Conservation (phyloP, 1,140 invertebrate species). For the Temnothorax nylanderi region DNA sequence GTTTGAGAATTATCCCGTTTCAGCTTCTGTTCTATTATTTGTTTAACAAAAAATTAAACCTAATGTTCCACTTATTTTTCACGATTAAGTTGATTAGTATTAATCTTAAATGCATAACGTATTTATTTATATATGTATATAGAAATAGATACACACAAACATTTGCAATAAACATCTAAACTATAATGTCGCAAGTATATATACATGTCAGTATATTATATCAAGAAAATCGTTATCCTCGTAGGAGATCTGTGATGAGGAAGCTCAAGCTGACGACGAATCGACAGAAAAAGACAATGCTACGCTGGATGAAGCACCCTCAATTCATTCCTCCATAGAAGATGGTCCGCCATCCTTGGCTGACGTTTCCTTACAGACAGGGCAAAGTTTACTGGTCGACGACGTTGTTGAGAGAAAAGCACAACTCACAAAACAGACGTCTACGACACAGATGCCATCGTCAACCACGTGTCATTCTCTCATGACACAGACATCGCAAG, state of each 20-base stretch:
- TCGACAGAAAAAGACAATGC: conserved; percentile 75
- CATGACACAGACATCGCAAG: conserved; percentile 66
- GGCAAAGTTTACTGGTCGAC: conserved; percentile 80
- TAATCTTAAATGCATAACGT: background rate
- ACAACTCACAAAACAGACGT: conserved; percentile 79
- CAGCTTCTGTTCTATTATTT: background rate
- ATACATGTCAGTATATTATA: background rate
- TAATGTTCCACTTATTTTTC: no score
- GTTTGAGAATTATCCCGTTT: background rate
- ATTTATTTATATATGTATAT: background rate
- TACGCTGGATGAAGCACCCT: conserved; percentile 81
- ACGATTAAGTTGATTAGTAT: background rate
- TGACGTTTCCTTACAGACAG: conserved; percentile 83
- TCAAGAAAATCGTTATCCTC: conserved; percentile 59
- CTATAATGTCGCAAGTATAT: background rate
- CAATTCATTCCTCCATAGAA: conserved; percentile 78
- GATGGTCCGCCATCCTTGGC: conserved; percentile 77
- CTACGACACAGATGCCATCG: conserved; percentile 76
- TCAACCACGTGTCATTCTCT: conserved; percentile 72
- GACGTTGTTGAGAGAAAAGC: conserved; percentile 73
- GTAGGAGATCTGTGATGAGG: conserved; percentile 76
- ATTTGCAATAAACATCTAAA: background rate
- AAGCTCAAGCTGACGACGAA: conserved; percentile 71
- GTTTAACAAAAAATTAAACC: conserved; percentile 25
- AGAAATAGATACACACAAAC: background rate